Percentiles rank a stretch among this genome's conserved stretches.
These are phyloP conservation scores for Stenoptilia bipunctidactyla DNA, from an alignment of 2,888 invertebrate genomes.

Conservation along the genomic window DNA sequence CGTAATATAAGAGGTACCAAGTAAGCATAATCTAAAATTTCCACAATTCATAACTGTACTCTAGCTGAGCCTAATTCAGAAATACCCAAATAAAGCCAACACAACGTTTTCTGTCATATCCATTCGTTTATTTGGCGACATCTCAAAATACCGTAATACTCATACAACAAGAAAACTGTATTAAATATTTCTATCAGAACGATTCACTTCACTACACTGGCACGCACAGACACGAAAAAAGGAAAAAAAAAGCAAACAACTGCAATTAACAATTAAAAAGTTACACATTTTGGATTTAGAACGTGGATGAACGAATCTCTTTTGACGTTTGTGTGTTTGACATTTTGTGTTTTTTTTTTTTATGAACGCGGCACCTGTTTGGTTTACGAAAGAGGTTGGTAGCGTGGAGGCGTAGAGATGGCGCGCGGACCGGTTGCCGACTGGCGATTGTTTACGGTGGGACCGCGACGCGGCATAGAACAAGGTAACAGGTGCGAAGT, in stretches of 20 bases:
- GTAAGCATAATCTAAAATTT: no score
- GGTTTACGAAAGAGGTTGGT: slow-evolving; percentile 13
- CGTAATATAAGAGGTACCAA: no score
- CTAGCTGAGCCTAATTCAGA: no score
- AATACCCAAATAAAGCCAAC: no score
- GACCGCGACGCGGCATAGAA: slow-evolving; percentile 38
- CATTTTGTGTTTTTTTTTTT: slow-evolving; percentile 23
- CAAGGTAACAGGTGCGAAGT: slow-evolving; percentile 17
- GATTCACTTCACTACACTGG: background rate
- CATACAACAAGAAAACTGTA: background rate
- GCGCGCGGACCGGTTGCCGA: slow-evolving; percentile 50
- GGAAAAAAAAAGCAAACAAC: background rate
- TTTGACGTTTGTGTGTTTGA: slow-evolving; percentile 24
- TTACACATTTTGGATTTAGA: background rate
- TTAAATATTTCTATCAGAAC: background rate
- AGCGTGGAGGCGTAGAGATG: background rate
- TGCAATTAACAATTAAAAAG: no score
- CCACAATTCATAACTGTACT: no score
- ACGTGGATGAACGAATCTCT: slow-evolving; percentile 41
- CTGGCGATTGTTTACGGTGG: slow-evolving; percentile 62
- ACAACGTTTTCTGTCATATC: no score
- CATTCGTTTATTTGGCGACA: background rate
- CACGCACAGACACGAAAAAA: background rate
- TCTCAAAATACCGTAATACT: slow-evolving; percentile 1
- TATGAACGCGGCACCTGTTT: slow-evolving; percentile 32